phyloP scores from a whole-genome alignment of 2,113 vertebrate species.

The Mesocricetus auratus region DNA sequence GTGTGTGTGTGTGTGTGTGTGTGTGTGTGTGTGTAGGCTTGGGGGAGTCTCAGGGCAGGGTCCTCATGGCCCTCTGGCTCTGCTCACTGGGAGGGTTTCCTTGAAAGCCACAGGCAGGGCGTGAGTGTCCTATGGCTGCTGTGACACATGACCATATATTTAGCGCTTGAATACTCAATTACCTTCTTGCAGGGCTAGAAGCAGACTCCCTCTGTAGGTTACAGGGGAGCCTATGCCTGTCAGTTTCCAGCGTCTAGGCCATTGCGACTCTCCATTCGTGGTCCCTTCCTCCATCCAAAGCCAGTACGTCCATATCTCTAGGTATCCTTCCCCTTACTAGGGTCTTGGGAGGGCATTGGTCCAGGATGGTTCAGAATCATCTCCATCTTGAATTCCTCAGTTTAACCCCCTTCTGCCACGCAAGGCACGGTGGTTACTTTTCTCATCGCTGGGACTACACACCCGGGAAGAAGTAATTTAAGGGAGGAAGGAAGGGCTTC shows the following conservation, averaged over 20 bases:
- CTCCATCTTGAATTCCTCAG: not conserved
- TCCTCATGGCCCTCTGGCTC: not conserved
- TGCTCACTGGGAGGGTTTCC: not conserved
- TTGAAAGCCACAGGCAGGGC: no score
- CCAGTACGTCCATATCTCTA: not conserved
- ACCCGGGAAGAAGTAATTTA: no score
- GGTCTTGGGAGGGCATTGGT: not conserved
- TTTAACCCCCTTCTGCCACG: not conserved
- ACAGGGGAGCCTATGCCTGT: no score
- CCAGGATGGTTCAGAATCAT: not conserved
- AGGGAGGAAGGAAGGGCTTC: not conserved
- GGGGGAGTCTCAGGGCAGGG: not conserved
- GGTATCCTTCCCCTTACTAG: no score
- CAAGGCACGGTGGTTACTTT: not conserved
- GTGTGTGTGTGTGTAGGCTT: not conserved
- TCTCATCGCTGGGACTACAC: not conserved
- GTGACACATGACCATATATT: rapidly evolving
- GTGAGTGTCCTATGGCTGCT: not conserved
- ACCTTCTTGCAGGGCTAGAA: not conserved
- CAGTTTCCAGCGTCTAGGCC: no score
- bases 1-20: not conserved
- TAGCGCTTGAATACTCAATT: not conserved
- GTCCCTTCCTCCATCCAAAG: no score
- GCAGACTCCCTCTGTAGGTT: not conserved
- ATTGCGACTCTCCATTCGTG: rapidly evolving